Conservation (phyloP, 2,888 invertebrate genomes). For the Lasioglossum villosulum region DNA sequence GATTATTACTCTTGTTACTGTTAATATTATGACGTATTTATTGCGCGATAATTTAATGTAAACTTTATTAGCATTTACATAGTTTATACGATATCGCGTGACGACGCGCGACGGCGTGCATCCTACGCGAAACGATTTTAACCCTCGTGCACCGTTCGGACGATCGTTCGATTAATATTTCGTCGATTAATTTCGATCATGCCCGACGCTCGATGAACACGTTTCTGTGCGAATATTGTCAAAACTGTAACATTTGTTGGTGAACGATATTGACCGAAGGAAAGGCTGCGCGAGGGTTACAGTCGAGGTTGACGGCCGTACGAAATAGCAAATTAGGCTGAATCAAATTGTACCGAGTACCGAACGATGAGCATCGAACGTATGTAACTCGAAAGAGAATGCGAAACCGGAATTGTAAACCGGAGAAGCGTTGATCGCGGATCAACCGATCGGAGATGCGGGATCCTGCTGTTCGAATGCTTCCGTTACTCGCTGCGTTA, state of each 20-base stretch:
- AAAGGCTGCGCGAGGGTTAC: background rate
- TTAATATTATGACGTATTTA: constrained; percentile 1
- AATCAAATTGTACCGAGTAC: background rate
- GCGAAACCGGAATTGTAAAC: background rate
- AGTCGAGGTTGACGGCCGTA: too few species aligned
- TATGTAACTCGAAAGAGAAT: background rate
- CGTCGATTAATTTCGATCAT: background rate
- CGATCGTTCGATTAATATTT: background rate
- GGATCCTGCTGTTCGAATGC: constrained; percentile 4
- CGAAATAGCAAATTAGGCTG: background rate
- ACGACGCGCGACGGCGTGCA: constrained; percentile 1
- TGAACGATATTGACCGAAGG: background rate
- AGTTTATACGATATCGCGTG: constrained; percentile 3
- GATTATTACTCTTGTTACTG: background rate
- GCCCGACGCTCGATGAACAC: background rate
- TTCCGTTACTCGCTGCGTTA: constrained; percentile 2
- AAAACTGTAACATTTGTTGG: background rate
- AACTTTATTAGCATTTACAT: constrained; percentile 6
- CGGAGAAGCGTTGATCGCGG: background rate
- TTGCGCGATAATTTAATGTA: constrained; percentile 11
- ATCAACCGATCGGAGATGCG: background rate
- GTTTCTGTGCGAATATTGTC: background rate
- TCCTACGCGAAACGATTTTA: background rate
- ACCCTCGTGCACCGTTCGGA: background rate
- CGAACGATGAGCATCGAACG: background rate